Base-by-base conservation (phyloP, 2,797 vertebrate genomes). In the Etheostoma nigrum region DNA sequence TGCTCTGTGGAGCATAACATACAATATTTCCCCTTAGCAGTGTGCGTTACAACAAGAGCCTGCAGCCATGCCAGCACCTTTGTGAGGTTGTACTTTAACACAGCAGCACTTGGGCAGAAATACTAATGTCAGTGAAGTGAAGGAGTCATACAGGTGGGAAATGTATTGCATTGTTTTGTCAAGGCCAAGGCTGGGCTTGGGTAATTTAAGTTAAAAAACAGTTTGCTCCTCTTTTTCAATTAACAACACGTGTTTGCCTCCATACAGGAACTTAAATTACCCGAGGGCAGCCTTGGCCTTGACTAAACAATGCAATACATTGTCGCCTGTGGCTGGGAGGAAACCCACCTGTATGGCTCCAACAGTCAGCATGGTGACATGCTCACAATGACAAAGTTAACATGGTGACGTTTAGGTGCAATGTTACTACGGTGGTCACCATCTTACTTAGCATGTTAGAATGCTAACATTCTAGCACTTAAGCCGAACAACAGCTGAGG, bases 1-100 rank as follows among this genome's bases (percentile, higher is more conserved):
- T 81, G 82, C 83, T 86, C 76, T 42, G 69, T 60, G 69, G 52
- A 86, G 80, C 80, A 71, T 14, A 75, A 72, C 62, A 12, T 53
- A 71, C 45, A 79, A 74, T 72, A 68, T 74, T 68, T 81, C n/a
- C 51, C 55, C 33, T 67, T 52, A 73, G 72, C 70, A 48, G 30
- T 25, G 30, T 53, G 67, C 61, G 18, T 60, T 72, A 77, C 72
- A 76, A 81, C 66, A 67, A 36, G 27, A 69, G 49, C 73, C 66
- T 53, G n/a, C 5, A 69, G 73, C 67, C 59, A 25, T 47, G 59
- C 53, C 69, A 66, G 66, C 48, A 44, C n/a, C 19, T 72, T 67
- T 52, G 57, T 40, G 23, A 72, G 27, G 47, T 40, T 72, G 49
- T n/a, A 40, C 63, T 54, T 33, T 49, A 58, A 64, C 49, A 53